Evolutionary conservation across 2,888 invertebrate species (phyloP), one percentile per base, ranked within the genome.

Genomic region (Callyntrura guangdongensis): DNA sequence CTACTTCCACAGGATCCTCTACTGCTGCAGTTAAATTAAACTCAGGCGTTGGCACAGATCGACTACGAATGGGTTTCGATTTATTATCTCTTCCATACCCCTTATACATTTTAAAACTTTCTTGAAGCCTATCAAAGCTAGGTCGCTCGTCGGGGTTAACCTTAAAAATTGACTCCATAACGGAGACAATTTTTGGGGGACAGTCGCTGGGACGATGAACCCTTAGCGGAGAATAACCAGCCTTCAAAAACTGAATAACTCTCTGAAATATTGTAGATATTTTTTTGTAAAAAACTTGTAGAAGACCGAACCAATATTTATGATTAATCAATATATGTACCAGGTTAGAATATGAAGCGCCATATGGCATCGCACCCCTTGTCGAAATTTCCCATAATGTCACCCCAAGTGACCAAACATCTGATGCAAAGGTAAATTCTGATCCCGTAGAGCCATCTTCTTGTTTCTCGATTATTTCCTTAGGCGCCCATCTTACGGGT

Each of bases 401-500:
- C 2, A 91, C 91, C 12, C 87, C 92, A 81, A 92, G 90, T 17
- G 64, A 27, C 92, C 89, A 92, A 4, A 87, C 84, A 56, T 92
- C 92, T 0, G 91, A 86, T 0, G 56, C 45, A 14, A 25, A 27
- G 0, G 91, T 91, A n/a, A 89, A 83, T 6, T 83, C 89, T 0
- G 36, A 53, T 1, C 72, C 79, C 1, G n/a, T 0, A 1, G 25
- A 22, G 14, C 45, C 64, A 47, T 79, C 17, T 27, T 56, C 81
- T 22, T 77, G 74, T 1, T 56, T 85, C 4, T 17, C 83, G 53
- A 92, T 49, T 14, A 89, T 56, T 86, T 92, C 92, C 27, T 84
- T 90, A 0, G 92, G 89, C 0, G 86, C 64, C 92, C 92, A 92
- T 36, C 92, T 82, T 8, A 92, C 64, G 0, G 91, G 91, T 3